These are phyloP conservation scores for Cryptotermes secundus DNA, from an alignment of 1,140 invertebrate species.

Conservation along the genomic window DNA sequence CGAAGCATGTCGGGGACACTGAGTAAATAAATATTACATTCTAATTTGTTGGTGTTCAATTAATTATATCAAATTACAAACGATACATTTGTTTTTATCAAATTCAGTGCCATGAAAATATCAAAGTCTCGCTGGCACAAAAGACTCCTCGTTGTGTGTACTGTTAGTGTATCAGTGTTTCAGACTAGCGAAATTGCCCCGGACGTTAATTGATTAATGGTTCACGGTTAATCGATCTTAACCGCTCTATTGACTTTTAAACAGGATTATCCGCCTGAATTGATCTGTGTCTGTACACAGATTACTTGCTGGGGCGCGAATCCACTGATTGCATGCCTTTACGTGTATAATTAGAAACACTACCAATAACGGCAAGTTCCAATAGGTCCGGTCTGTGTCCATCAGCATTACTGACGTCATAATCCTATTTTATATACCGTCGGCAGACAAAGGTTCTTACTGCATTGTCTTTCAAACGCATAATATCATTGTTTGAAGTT, in stretches of 20 bases:
- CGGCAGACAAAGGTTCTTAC: no score
- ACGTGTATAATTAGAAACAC: background rate
- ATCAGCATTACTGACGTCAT: no score
- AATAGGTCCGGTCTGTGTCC: no score
- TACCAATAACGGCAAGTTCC: no score
- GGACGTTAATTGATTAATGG: constrained; percentile 18
- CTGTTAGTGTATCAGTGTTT: background rate
- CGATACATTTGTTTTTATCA: background rate
- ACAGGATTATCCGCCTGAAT: background rate
- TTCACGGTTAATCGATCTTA: constrained; percentile 9
- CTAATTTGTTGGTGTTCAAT: no score
- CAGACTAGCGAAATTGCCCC: background rate
- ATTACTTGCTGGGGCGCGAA: background rate
- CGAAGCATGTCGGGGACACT: no score
- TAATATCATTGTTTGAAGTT: no score
- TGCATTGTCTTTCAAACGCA: no score
- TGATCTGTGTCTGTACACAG: background rate
- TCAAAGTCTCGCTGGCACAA: background rate
- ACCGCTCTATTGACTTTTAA: constrained; percentile 16
- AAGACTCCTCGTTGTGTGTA: background rate
- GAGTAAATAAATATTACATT: no score
- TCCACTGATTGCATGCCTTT: background rate
- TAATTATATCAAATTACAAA: no score
- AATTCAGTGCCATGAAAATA: background rate
- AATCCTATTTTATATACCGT: no score